A percentile compares a stretch with the other conserved stretches of the same genome.
These are phyloP conservation scores for Actinernus sp. DNA, from an alignment of 92 coral and sea anemone genomes.

Conservation along the genomic window DNA sequence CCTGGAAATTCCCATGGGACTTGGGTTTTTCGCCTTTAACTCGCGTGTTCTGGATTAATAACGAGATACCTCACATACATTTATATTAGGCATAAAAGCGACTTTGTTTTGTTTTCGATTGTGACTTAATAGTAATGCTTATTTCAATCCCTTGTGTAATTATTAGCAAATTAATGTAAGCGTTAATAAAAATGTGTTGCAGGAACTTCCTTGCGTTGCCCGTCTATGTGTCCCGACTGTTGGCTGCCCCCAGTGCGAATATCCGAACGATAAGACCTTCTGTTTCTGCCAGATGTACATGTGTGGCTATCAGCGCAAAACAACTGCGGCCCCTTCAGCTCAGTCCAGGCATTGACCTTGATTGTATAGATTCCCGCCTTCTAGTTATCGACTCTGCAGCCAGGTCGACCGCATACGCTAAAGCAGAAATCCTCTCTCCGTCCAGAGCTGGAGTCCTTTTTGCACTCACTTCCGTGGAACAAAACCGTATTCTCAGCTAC, in stretches of 20 bases:
- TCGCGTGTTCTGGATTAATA: no score
- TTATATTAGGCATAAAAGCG: no score
- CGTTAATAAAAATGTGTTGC: no score
- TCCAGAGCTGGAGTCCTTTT: constrained; percentile 20
- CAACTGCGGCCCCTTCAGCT: no score
- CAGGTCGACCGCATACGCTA: constrained; percentile 23
- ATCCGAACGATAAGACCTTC: constrained; percentile 33
- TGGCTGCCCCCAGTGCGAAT: no score
- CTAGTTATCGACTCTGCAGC: not conserved
- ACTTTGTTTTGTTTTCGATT: no score
- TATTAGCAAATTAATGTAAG: no score
- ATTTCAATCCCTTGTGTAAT: no score
- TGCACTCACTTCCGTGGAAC: constrained; percentile 32
- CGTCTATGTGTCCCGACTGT: constrained; percentile 32
- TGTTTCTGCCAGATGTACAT: constrained; percentile 21
- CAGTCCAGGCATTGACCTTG: constrained; percentile 8
- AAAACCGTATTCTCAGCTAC: constrained; percentile 33
- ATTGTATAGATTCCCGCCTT: constrained; percentile 15
- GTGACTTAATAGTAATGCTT: no score
- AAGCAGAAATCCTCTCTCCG: constrained; percentile 42
- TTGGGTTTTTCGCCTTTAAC: constrained; percentile 22
- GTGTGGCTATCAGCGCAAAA: constrained; percentile 35
- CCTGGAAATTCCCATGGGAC: constrained; percentile 45
- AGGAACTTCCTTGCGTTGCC: constrained; percentile 20
- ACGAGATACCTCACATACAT: no score